Evolutionary conservation across 2,797 vertebrate genomes (phyloP).

Genomic region (Limnodromus scolopaceus): DNA sequence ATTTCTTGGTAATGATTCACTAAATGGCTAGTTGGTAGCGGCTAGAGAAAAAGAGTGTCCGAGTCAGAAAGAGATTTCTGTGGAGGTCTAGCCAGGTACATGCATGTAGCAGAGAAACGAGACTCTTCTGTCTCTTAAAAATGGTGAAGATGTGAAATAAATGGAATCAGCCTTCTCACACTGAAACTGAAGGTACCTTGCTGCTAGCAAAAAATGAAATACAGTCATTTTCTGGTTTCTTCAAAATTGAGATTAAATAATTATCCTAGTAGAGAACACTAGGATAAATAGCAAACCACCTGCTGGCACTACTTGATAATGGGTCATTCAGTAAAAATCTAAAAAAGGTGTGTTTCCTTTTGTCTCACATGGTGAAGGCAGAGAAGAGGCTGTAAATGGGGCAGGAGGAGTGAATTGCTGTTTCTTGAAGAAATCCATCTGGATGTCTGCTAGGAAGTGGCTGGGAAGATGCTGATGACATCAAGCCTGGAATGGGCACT

Average conservation of each 20-base stretch:
- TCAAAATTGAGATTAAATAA: background rate
- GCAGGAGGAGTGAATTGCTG: background rate
- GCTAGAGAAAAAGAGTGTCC: background rate
- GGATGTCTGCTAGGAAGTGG: background rate
- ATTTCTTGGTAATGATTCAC: background rate
- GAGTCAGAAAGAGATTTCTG: background rate
- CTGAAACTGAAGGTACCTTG: background rate
- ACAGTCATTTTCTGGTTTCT: background rate
- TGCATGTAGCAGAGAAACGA: background rate
- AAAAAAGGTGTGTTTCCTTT: background rate
- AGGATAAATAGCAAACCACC: background rate
- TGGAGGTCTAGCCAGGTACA: background rate
- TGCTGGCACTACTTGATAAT: background rate
- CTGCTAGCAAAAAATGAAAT: background rate
- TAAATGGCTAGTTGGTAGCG: background rate
- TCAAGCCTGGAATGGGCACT: background rate
- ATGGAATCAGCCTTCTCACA: background rate
- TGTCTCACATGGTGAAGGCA: background rate
- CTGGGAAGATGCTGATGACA: background rate
- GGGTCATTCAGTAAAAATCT: background rate
- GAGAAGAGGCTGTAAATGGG: background rate
- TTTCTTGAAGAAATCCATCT: background rate
- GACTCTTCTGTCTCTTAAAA: background rate
- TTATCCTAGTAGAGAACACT: background rate
- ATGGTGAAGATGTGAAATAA: background rate